Percentiles rank a stretch among this genome's conserved stretches.
Conservation (phyloP, 1,140 invertebrate species). For the Saxidomus purpurata region DNA sequence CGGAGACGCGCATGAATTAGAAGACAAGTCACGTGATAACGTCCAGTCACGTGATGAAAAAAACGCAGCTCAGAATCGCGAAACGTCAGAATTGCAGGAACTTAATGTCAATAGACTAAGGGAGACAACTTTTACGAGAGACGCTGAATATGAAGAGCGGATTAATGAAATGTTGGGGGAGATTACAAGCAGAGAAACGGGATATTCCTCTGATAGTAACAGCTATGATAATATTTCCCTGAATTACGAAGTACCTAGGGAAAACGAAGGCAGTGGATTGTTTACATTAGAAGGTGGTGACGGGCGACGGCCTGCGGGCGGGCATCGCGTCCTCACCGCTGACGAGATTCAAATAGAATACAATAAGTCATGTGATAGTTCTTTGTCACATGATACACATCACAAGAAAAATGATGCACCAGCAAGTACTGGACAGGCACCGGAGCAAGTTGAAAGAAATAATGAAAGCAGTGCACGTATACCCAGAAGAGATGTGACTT, state of each 20-base stretch:
- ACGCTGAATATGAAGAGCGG: background rate
- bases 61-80: background rate
- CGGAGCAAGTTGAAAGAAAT: background rate
- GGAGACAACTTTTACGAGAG: background rate
- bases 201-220: slow-evolving; percentile 44
- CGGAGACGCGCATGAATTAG: background rate
- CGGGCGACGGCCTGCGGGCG: background rate
- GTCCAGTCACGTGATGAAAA: background rate
- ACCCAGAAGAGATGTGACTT: background rate
- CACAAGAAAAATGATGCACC: background rate
- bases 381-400: background rate
- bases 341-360: slow-evolving; percentile 53
- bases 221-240: slow-evolving; percentile 53
- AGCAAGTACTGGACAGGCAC: background rate
- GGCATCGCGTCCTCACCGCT: background rate
- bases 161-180: slow-evolving; percentile 53
- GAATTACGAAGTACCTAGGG: background rate
- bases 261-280: background rate
- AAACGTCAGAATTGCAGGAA: background rate
- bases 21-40: background rate
- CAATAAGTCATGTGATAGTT: background rate
- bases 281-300: background rate
- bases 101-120: slow-evolving; percentile 1
- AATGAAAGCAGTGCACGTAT: background rate
- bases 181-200: slow-evolving; percentile 46